phyloP scores from a whole-genome alignment of 2,888 invertebrate species.

The Pammene fasciana region DNA sequence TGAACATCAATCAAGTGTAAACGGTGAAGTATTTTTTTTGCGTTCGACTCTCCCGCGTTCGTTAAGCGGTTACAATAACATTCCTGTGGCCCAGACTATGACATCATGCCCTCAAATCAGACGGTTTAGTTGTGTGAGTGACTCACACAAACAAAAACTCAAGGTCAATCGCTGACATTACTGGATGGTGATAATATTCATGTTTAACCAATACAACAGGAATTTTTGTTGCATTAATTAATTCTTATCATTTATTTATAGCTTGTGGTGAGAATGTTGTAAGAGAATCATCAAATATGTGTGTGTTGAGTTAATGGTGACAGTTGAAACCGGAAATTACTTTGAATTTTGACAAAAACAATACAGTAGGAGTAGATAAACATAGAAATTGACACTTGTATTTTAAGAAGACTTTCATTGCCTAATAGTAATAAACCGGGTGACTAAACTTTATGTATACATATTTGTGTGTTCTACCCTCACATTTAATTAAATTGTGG shows the following conservation, averaged over 20 bases:
- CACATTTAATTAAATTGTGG: too few relatives aligned
- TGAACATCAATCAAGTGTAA: too few relatives aligned
- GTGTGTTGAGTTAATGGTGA: not conserved
- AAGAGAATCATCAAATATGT: not conserved
- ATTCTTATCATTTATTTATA: conserved; percentile 29
- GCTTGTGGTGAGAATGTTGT: not conserved
- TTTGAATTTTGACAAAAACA: too few relatives aligned
- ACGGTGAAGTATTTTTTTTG: not conserved
- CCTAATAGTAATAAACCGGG: too few relatives aligned
- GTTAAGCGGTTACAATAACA: not conserved
- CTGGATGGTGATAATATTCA: conserved; percentile 43
- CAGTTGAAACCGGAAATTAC: not conserved
- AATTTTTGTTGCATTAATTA: conserved; percentile 26
- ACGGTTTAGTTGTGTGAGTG: conserved; percentile 55
- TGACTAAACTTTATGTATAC: too few relatives aligned
- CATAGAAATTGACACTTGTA: too few relatives aligned
- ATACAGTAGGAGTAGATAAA: too few relatives aligned
- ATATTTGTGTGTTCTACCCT: too few relatives aligned
- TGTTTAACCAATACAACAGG: conserved; percentile 19
- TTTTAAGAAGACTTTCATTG: too few relatives aligned
- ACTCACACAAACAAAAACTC: conserved; percentile 55
- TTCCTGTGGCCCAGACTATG: conserved; percentile 58
- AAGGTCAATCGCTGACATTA: conserved; percentile 56
- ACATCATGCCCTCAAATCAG: conserved; percentile 70
- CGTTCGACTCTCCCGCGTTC: not conserved